Conservation (phyloP, 2,113 vertebrate genomes). For the Eulacestoma nigropectus region DNA sequence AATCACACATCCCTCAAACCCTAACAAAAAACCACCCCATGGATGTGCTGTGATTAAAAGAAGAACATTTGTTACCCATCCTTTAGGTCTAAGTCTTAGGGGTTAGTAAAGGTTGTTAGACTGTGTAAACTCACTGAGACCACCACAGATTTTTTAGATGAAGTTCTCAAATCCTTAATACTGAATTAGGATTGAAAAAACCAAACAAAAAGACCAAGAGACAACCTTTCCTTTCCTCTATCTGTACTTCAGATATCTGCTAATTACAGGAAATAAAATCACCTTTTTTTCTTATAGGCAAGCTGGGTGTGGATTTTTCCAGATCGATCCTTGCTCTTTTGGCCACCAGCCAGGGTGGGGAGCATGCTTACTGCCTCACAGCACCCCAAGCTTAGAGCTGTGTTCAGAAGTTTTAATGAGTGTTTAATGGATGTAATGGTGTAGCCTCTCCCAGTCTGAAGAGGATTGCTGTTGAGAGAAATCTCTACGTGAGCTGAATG, state of each 20-base stretch:
- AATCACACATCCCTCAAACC: background rate
- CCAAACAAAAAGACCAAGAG: background rate
- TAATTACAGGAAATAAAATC: background rate
- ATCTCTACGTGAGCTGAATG: fast-evolving
- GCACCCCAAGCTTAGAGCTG: background rate
- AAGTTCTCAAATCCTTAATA: background rate
- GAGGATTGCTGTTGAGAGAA: background rate
- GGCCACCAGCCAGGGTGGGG: background rate
- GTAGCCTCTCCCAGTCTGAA: background rate
- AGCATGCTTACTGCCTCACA: background rate
- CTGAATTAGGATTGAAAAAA: background rate
- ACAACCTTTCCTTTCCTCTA: background rate
- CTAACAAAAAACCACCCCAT: background rate
- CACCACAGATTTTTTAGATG: background rate
- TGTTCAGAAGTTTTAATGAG: background rate
- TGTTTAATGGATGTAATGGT: background rate
- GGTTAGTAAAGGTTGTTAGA: background rate
- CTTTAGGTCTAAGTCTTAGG: background rate
- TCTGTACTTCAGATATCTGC: background rate
- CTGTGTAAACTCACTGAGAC: background rate
- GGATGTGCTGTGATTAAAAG: background rate
- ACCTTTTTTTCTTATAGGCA: background rate
- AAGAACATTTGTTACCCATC: background rate
- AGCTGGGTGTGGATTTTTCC: background rate
- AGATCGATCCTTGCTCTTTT: background rate